Evolutionary conservation across 2,113 vertebrate genomes (phyloP).

Genomic region (Trachemys scripta): DNA sequence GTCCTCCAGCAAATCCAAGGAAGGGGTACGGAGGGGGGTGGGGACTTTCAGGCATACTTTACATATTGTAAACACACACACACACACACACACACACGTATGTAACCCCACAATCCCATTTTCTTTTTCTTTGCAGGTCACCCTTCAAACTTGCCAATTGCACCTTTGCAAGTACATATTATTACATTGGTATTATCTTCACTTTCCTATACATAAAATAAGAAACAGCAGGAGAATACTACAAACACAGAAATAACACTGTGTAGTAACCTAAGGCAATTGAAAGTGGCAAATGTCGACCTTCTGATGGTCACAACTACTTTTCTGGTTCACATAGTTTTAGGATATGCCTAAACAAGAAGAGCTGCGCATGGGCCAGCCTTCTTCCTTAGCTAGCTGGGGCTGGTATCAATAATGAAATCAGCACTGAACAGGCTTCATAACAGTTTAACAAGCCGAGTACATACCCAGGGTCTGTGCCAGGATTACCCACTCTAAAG

Average conservation of each 20-base stretch:
- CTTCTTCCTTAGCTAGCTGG: neutral
- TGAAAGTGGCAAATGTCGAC: neutral
- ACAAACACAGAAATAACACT: neutral
- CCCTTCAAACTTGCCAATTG: neutral
- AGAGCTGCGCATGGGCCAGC: neutral
- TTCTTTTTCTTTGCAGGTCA: neutral
- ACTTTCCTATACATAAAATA: neutral
- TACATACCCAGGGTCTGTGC: neutral
- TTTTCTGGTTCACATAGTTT: neutral
- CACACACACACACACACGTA: neutral
- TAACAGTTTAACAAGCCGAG: neutral
- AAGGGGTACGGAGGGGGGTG: too few relatives aligned
- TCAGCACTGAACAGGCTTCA: neutral
- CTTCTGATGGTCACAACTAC: neutral
- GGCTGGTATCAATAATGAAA: neutral
- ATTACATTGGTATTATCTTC: neutral
- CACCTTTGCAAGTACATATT: neutral
- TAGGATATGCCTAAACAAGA: neutral
- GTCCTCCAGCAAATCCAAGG: too few relatives aligned
- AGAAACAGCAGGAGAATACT: neutral
- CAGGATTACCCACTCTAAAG: neutral
- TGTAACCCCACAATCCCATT: neutral
- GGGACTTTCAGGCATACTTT: too few relatives aligned
- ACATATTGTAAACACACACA: too few relatives aligned
- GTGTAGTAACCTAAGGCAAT: neutral